Base-by-base conservation (phyloP, 2,888 invertebrate species). In the Autographa gamma region DNA sequence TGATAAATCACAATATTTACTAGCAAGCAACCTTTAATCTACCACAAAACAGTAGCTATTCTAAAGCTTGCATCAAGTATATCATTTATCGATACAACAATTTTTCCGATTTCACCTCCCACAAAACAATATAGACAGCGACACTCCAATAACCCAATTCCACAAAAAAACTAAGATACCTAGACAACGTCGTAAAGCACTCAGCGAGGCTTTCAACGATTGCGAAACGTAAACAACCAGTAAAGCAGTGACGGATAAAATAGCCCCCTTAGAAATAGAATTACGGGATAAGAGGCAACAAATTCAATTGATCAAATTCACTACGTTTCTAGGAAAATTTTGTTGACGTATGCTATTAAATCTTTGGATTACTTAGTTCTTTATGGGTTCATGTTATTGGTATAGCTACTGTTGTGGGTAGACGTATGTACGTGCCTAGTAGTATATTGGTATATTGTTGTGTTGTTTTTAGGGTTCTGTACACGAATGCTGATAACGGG, bases 211-310 rank as follows among this genome's bases (percentile, higher is more conserved):
- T 74, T 81, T 79, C 83, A 83, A 81, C 65, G 77, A 74, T 80
- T 69, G 58, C 25, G 58, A 48, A 71, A 70, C 77, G 78, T 84
- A 84, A 86, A 86, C 80, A 82, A 69, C 73, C 77, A 84, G 84
- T 84, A 85, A 85, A 83, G 38, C 66, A 69, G 60, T 76, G 81
- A 84, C 82, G 79, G 77, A 79, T 83, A 79, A 83, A 85, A 87
- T 78, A 83, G 72, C 70, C 74, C 76, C 71, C 32, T 60, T 66
- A 69, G 56, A 76, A 84, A 84, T 69, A 60, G 70, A 71, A 85
- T 86, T 84, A 82, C 63, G 41, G 73, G 76, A 74, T 82, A 71
- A 73, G 59, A 41, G 64, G 63, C 66, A 64, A 73, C 74, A 80
- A 86, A 86, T 80, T 83, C 71, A 79, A 77, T 80, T 83, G 79